Evolutionary conservation across 2,888 invertebrate genomes (phyloP).

Genomic region (Lutraria lutraria): DNA sequence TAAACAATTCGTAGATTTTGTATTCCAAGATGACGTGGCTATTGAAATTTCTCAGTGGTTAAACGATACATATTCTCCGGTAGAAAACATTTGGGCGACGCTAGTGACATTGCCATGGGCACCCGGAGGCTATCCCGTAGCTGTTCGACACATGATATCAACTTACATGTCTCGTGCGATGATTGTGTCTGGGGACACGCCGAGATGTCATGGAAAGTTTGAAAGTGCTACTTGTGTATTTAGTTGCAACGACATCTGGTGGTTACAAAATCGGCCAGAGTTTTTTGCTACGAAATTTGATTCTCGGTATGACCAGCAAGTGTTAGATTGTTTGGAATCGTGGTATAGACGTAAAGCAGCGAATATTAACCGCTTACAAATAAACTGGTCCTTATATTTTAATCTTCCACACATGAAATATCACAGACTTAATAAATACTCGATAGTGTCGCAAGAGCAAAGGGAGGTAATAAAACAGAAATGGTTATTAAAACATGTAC

Average conservation of each 20-base stretch:
- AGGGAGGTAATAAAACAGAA: conserved; percentile 24
- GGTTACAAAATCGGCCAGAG: conserved; percentile 77
- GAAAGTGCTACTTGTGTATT: conserved; percentile 75
- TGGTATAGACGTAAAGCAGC: conserved; percentile 57
- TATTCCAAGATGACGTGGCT: conserved; percentile 64
- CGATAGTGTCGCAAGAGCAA: background rate
- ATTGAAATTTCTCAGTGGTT: conserved; percentile 68
- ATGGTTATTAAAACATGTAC: conserved; percentile 24
- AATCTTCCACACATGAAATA: conserved; percentile 67
- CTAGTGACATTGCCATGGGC: conserved; percentile 70
- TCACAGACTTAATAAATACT: conserved; percentile 18
- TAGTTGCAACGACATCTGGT: conserved; percentile 76
- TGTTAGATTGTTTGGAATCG: conserved; percentile 73
- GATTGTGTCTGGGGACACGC: conserved; percentile 72
- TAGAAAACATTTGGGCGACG: conserved; percentile 76
- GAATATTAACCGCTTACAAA: conserved; percentile 24
- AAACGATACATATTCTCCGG: conserved; percentile 72
- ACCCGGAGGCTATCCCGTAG: conserved; percentile 75
- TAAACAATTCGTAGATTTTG: conserved; percentile 71
- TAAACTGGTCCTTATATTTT: conserved; percentile 64
- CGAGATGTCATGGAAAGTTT: conserved; percentile 71
- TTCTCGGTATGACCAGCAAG: conserved; percentile 67
- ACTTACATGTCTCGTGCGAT: conserved; percentile 74
- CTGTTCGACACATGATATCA: conserved; percentile 69
- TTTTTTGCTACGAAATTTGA: conserved; percentile 84